Percentiles rank a stretch among this genome's conserved stretches.
These are phyloP conservation scores for Synanthedon andrenaeformis DNA, from an alignment of 2,888 invertebrate genomes.

Conservation along the genomic window DNA sequence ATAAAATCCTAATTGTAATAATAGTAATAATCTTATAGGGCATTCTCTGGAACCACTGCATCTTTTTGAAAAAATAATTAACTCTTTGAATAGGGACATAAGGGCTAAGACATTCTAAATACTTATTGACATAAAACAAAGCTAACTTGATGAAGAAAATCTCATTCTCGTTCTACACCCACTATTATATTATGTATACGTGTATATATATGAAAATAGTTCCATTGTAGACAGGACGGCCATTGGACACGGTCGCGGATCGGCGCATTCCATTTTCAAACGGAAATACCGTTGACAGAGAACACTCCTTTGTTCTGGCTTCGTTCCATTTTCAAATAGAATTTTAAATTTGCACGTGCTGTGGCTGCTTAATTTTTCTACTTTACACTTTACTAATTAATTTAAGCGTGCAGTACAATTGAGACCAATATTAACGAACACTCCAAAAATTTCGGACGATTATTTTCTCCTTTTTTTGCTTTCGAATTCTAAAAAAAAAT, in stretches of 20 bases:
- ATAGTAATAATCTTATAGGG: too few species aligned
- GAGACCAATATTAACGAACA: background rate
- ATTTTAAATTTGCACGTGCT: slow-evolving; percentile 26
- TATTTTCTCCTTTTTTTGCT: too few species aligned
- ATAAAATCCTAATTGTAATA: too few species aligned
- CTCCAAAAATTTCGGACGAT: too few species aligned
- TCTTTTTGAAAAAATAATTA: too few species aligned
- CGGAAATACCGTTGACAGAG: slow-evolving; percentile 56
- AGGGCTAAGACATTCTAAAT: too few species aligned
- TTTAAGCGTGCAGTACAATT: background rate
- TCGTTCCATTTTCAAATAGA: slow-evolving; percentile 38
- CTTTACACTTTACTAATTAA: background rate
- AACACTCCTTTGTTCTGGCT: slow-evolving; percentile 50
- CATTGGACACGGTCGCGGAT: slow-evolving; percentile 24
- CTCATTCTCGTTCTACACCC: slow-evolving; percentile 5
- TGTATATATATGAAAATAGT: slow-evolving; percentile 24
- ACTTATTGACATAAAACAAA: too few species aligned
- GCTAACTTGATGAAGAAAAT: slow-evolving; percentile 17
- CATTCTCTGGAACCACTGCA: too few species aligned
- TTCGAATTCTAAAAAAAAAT: too few species aligned
- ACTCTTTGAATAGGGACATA: too few species aligned
- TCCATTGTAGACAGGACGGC: slow-evolving; percentile 25
- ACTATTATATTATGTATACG: background rate
- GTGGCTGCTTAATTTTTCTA: slow-evolving; percentile 1
- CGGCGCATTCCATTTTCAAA: slow-evolving; percentile 52